Percentiles rank a stretch among this genome's conserved stretches.
Conservation (phyloP, 2,113 vertebrate genomes). For the Malurus elegans region DNA sequence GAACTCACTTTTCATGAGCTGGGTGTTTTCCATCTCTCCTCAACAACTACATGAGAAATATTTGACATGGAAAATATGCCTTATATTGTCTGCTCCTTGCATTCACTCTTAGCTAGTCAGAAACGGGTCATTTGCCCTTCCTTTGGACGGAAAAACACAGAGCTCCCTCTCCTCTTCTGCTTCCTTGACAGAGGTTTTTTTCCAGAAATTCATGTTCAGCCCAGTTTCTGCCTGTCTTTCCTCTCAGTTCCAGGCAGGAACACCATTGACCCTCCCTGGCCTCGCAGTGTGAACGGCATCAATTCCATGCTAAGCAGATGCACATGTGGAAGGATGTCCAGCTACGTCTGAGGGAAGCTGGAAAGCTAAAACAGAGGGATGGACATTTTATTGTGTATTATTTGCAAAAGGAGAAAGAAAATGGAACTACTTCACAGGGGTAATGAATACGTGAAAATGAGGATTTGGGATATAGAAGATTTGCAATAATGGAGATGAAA, state of each 20-base stretch:
- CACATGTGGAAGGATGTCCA: rapidly evolving
- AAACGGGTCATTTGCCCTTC: background rate
- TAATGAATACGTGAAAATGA: background rate
- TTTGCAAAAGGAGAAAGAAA: background rate
- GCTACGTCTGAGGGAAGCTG: background rate
- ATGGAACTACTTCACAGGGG: background rate
- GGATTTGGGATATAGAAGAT: background rate
- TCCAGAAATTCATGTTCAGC: background rate
- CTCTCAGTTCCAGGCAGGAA: background rate
- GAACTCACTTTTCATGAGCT: background rate
- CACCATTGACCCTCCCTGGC: background rate
- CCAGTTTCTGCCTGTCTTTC: background rate
- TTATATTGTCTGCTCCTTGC: background rate
- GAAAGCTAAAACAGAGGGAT: background rate
- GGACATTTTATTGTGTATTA: background rate
- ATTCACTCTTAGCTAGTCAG: background rate
- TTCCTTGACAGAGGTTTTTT: background rate
- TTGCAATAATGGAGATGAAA: background rate
- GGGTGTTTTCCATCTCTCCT: background rate
- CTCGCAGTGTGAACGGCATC: background rate
- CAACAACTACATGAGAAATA: background rate
- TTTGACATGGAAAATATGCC: background rate
- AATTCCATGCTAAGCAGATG: background rate
- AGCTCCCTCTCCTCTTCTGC: background rate
- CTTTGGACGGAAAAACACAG: background rate